These are phyloP conservation scores for Heteractis magnifica DNA, from an alignment of 92 coral and sea anemone species.

Conservation along the genomic window DNA sequence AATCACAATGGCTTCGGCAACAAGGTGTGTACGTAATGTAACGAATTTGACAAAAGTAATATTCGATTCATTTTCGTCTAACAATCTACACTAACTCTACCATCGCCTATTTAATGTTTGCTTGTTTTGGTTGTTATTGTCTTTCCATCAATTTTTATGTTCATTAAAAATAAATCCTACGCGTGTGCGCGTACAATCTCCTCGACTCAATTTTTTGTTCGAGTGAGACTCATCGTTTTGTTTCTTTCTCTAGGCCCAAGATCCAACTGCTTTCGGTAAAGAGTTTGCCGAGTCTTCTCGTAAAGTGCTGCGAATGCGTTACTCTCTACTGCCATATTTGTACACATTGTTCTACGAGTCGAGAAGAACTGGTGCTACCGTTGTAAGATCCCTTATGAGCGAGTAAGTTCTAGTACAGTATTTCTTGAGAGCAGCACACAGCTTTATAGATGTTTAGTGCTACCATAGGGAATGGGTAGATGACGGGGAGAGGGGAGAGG, in stretches of 20 bases:
- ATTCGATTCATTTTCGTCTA: too few relatives aligned
- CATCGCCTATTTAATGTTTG: too few relatives aligned
- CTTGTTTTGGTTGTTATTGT: neutral
- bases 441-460: neutral
- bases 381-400: slow-evolving; percentile 77
- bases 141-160: too few relatives aligned
- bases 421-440: too few relatives aligned
- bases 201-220: too few relatives aligned
- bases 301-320: slow-evolving; percentile 70
- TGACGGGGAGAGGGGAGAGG: too few relatives aligned
- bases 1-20: slow-evolving; percentile 88
- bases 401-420: slow-evolving; percentile 53
- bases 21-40: slow-evolving; percentile 45
- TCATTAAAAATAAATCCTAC: too few relatives aligned
- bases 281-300: slow-evolving; percentile 67
- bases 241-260: slow-evolving; percentile 46
- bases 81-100: too few relatives aligned
- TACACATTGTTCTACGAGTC: slow-evolving; percentile 85
- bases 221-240: too few relatives aligned
- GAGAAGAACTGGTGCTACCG: slow-evolving; percentile 71
- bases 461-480: neutral
- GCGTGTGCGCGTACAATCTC: too few relatives aligned
- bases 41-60: too few relatives aligned
- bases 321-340: slow-evolving; percentile 80
- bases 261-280: slow-evolving; percentile 81